phyloP scores from a whole-genome alignment of 2,797 vertebrate genomes.

The Bufotes viridis region DNA sequence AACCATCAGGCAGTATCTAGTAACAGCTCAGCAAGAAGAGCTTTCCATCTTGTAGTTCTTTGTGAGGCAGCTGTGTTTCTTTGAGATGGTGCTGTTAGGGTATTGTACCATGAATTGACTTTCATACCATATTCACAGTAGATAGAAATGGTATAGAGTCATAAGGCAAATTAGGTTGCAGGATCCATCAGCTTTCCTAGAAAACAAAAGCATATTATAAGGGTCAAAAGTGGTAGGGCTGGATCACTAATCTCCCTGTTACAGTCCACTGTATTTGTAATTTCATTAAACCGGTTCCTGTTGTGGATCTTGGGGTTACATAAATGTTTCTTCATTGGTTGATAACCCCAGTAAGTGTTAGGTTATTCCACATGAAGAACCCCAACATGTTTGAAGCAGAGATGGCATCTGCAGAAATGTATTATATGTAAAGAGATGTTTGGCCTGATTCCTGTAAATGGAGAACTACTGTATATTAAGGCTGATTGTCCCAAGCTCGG shows the following conservation, averaged over 20 bases:
- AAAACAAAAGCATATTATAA: not conserved
- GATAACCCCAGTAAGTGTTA: not conserved
- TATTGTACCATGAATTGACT: not conserved
- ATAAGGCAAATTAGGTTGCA: not conserved
- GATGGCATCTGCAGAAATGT: not conserved
- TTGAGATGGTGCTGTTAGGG: not conserved
- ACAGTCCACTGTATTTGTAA: not conserved
- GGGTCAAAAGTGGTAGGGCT: not conserved
- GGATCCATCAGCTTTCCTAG: not conserved
- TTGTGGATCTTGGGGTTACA: not conserved
- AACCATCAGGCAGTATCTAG: not conserved
- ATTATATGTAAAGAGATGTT: conserved; percentile 2
- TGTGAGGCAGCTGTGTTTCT: not conserved
- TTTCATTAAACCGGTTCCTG: not conserved
- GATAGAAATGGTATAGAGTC: not conserved
- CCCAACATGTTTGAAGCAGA: not conserved
- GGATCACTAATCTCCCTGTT: not conserved
- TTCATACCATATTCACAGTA: not conserved
- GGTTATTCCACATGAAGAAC: not conserved
- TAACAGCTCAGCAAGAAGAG: not conserved
- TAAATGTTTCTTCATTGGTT: not conserved
- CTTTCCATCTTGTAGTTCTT: not conserved
- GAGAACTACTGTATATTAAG: not conserved
- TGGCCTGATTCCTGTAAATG: not conserved
- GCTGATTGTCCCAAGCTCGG: not conserved